Conservation (phyloP, 2,113 vertebrate species). For the Mola mola region DNA sequence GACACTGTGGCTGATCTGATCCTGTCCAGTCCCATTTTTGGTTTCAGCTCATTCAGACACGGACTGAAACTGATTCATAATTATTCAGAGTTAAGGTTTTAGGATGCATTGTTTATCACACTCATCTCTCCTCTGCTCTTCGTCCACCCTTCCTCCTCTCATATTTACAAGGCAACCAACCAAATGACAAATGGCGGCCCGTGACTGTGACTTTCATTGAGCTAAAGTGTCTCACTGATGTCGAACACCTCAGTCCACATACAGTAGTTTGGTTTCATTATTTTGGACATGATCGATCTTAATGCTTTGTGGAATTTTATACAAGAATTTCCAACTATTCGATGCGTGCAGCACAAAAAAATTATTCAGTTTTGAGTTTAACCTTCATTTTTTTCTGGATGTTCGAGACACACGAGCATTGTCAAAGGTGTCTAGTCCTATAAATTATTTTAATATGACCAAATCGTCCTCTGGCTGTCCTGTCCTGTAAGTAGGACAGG, state of each 20-base stretch:
- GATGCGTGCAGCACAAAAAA: no score
- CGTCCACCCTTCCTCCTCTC: no score
- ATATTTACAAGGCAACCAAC: not conserved
- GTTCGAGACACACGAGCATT: no score
- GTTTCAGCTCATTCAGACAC: not conserved
- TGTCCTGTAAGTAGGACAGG: slow-evolving; percentile 41
- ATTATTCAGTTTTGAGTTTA: no score
- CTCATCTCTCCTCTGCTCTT: not conserved
- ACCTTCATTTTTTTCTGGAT: no score
- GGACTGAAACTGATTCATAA: not conserved
- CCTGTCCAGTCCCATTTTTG: not conserved
- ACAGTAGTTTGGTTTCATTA: not conserved
- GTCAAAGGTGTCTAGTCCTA: no score
- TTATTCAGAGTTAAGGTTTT: not conserved
- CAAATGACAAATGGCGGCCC: not conserved
- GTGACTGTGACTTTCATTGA: not conserved
- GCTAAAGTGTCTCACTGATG: no score
- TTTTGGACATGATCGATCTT: no score
- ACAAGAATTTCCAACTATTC: not conserved
- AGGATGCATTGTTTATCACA: not conserved
- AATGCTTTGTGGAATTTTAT: not conserved
- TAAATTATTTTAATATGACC: no score
- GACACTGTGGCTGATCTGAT: not conserved
- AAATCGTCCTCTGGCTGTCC: slow-evolving; percentile 15
- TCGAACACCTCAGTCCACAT: no score